These are phyloP conservation scores for Helicoverpa assulta DNA, from an alignment of 2,888 invertebrate genomes.

Conservation along the genomic window DNA sequence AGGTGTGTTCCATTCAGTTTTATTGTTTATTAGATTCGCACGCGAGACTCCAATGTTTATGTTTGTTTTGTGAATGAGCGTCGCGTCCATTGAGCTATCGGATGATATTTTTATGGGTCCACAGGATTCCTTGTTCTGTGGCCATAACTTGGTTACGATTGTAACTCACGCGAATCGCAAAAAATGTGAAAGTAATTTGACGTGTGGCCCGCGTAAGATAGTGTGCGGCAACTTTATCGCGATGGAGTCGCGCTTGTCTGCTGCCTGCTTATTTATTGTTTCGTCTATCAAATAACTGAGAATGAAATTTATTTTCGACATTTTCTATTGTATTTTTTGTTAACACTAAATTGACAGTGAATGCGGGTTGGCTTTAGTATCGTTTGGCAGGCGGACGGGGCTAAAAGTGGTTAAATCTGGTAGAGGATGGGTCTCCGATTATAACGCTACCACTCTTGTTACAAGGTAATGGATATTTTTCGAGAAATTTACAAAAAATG, in stretches of 20 bases:
- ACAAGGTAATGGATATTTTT: no score
- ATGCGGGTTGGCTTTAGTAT: no score
- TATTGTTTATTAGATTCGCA: constrained; percentile 43
- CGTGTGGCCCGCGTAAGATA: constrained; percentile 54
- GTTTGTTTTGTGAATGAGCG: constrained; percentile 72
- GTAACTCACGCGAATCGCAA: constrained; percentile 61
- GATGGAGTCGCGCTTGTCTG: constrained; percentile 71
- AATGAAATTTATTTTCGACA: constrained; percentile 22
- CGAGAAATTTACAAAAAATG: no score
- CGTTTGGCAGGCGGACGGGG: no score
- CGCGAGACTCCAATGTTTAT: constrained; percentile 61
- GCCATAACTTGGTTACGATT: constrained; percentile 46
- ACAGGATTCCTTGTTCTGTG: constrained; percentile 36
- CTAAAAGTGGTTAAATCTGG: no score
- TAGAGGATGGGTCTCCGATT: no score
- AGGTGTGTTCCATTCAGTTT: constrained; percentile 75
- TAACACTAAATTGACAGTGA: constrained; percentile 9
- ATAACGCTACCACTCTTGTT: no score
- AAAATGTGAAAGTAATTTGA: constrained; percentile 81
- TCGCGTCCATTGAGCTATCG: constrained; percentile 63
- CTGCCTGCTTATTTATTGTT: constrained; percentile 61
- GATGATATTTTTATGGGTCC: constrained; percentile 62
- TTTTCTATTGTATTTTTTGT: constrained; percentile 20
- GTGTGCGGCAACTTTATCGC: constrained; percentile 64
- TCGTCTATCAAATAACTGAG: constrained; percentile 18